Conservation (phyloP, 2,113 vertebrate genomes). For the Pachyramphus minor region DNA sequence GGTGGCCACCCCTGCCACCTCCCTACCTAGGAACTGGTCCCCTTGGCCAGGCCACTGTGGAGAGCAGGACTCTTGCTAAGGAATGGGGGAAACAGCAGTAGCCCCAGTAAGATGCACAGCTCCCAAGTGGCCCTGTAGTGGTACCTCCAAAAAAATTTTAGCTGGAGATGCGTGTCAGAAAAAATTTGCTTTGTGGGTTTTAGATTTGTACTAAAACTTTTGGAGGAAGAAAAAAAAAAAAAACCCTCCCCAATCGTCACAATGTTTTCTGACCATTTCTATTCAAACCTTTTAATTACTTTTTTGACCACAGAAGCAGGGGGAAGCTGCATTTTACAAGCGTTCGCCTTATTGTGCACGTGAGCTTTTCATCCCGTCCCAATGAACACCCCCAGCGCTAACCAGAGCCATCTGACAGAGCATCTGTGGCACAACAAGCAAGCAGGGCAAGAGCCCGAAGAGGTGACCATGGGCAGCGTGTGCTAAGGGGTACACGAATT, state of each 20-base stretch:
- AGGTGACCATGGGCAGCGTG: neutral
- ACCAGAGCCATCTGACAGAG: neutral
- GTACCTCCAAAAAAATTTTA: neutral
- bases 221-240: neutral
- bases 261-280: neutral
- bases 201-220: neutral
- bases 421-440: neutral
- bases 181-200: neutral
- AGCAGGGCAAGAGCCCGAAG: neutral
- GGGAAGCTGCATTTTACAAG: neutral
- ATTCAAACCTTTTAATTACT: neutral
- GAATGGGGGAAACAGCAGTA: neutral
- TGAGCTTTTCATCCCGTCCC: neutral
- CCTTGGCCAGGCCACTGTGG: neutral
- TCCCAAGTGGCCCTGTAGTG: neutral
- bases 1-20: rapidly evolving
- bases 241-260: neutral
- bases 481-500: neutral
- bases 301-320: neutral
- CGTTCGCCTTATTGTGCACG: neutral
- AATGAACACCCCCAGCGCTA: neutral
- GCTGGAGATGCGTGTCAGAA: neutral
- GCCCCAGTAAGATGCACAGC: neutral
- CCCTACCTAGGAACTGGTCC: neutral
- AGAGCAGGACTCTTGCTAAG: neutral